Base-by-base conservation (phyloP, 2,113 vertebrate species). In the Mionectes macconnelli region DNA sequence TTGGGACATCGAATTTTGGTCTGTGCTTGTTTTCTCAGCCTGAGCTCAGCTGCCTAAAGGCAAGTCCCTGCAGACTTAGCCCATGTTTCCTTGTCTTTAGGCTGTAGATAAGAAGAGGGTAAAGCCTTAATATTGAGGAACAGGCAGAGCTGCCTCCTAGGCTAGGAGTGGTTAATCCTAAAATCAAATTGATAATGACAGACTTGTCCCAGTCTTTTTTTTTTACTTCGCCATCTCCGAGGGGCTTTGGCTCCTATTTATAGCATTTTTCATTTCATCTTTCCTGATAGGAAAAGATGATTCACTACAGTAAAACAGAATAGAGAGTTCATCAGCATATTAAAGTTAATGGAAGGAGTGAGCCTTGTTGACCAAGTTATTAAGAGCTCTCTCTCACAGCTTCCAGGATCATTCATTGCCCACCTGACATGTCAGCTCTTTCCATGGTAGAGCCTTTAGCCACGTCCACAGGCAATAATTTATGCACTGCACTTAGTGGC, bases 241-340 rank as follows among this genome's bases (percentile, higher is more conserved):
- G 78, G 56, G 64, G 40, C 35, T 88, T 78, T 49, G 72, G 83
- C 62, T 84, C 53, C 92, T 92, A 94, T 93, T 92, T 90, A 93
- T 64, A 94, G 68, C 4, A 0, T 33, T 94, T 88, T 86, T 75
- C 85, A 88, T 94, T 95, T 94, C 72, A 96, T 91, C 79, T 88
- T 86, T 80, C 75, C 79, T 81, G 72, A 93, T 47, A 84, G 79
- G 55, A 92, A 84, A 93, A 86, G 68, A 95, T 70, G 63, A 95
- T 90, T 90, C 68, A 70, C 67, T 84, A 10, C 50, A 81, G 69
- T 1, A 20, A 88, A 86, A 90, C 0, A 49, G 83, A 94, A 84
- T 8, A 40, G 52, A 90, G 68, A 63, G 60, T 82, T 95, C 85
- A 95, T 81, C 92, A 94, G 88, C 76, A 84, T 56, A 94, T 92